Percentiles rank a stretch among this genome's conserved stretches.
Evolutionary conservation across 1,140 invertebrate species (phyloP).

Genomic region (Agraylea sexmaculata): DNA sequence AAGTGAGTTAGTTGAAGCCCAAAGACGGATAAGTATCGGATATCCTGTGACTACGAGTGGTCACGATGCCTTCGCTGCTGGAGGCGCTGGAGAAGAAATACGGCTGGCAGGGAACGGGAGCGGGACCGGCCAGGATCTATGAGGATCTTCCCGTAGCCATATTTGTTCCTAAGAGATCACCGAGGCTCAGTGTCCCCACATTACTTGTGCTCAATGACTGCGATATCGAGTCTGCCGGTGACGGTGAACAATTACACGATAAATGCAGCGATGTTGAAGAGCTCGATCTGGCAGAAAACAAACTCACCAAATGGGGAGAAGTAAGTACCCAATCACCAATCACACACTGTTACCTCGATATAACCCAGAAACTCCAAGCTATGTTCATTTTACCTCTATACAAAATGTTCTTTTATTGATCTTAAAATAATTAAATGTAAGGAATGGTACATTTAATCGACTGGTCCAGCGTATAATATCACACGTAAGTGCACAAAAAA

Average conservation of each 20-base stretch:
- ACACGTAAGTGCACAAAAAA: too few relatives aligned
- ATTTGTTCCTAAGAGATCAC: constrained; percentile 70
- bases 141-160: constrained; percentile 59
- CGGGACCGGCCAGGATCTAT: constrained; percentile 46
- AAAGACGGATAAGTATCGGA: too few relatives aligned
- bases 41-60: not conserved
- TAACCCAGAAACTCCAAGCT: not conserved
- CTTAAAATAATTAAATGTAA: too few relatives aligned
- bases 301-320: constrained; percentile 73
- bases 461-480: not conserved
- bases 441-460: too few relatives aligned
- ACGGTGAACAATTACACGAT: constrained; percentile 58
- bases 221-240: constrained; percentile 77
- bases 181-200: constrained; percentile 62
- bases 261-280: constrained; percentile 80
- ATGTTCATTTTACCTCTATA: constrained; percentile 10
- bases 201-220: constrained; percentile 81
- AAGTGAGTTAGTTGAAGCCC: too few relatives aligned
- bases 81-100: constrained; percentile 79
- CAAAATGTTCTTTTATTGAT: constrained; percentile 3
- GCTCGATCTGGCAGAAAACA: constrained; percentile 83
- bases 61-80: constrained; percentile 63
- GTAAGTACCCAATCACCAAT: constrained; percentile 32
- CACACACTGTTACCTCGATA: not conserved
- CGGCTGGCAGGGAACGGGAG: constrained; percentile 40